Evolutionary conservation across 53 echinoderm and acorn worm species (phyloP).

Genomic region (Echinarachnius parma): DNA sequence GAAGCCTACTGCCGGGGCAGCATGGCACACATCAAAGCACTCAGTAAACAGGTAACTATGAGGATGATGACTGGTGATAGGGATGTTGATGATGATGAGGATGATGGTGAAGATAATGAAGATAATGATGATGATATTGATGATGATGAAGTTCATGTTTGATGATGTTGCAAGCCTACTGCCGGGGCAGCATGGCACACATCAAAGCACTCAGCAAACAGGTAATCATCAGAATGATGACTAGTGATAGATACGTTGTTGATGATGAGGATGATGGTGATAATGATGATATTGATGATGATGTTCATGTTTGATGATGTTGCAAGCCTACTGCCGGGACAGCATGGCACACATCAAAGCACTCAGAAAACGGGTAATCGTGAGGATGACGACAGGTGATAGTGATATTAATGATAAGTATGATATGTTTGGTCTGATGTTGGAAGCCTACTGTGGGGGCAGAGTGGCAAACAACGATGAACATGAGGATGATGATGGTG

Average conservation of each 20-base stretch:
- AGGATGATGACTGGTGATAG: too few species aligned
- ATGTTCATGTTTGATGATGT: too few species aligned
- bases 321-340: slow-evolving; percentile 77
- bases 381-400: too few species aligned
- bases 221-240: slow-evolving; percentile 34
- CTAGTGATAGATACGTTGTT: too few species aligned
- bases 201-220: slow-evolving; percentile 70
- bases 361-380: too few species aligned
- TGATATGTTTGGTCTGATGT: not conserved
- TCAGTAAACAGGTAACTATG: slow-evolving; percentile 75
- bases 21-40: slow-evolving; percentile 84
- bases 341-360: slow-evolving; percentile 83
- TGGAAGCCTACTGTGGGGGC: not conserved
- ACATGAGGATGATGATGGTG: too few species aligned
- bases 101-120: too few species aligned
- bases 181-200: slow-evolving; percentile 81
- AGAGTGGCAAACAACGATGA: not conserved
- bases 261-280: too few species aligned
- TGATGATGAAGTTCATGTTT: not conserved
- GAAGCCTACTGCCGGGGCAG: slow-evolving; percentile 91
- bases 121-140: not conserved
- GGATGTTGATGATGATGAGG: too few species aligned
- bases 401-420: too few species aligned
- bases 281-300: not conserved
- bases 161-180: slow-evolving; percentile 60